Base-by-base conservation (phyloP, 2,888 invertebrate species). In the Mimas tiliae region DNA sequence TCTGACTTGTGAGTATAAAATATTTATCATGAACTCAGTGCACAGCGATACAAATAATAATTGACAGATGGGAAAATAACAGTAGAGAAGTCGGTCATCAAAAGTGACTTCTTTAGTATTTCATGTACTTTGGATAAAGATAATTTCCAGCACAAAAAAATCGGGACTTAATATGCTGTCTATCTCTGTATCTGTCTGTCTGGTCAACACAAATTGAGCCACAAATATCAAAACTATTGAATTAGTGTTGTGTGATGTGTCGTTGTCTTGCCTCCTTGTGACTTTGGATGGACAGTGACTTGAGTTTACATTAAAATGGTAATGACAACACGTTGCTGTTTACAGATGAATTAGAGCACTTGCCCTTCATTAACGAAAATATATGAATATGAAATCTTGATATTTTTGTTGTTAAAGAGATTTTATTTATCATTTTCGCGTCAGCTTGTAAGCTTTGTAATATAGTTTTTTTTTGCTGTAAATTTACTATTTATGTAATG, bases 261-360 rank as follows among this genome's bases (percentile, higher is more conserved):
- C 27, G 4, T 27, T 27, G 27, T 27, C 27, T 27, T 4, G 27
- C 4, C 27, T 27, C 27, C 38, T 19, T 50, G 48, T 50, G 19
- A 50, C 19, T 19, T 34, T 55, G n/a, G 34, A 55, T 38, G 42
- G 42, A 42, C 42, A 42, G 58, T 19, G 38, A 58, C 34, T 55
- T 33, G n/a, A 12, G 53, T 33, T 34, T 53, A 14, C n/a, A n/a
- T 55, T 38, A 42, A 19, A 58, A 58, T 58, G 58, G 8, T 42
- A 19, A 34, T 34, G 38, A 55, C 34, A 38, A 19, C 58, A 11
- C 16, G 34, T 38, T 16, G 16, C 12, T 42, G 58, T 58, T 58
- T 19, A 58, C 58, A 4, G 11, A 42, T 58, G 16, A 19, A 42
- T 38, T 58, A 38, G 45, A 58, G 42, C 12, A 16, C 38, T 33